phyloP scores from a whole-genome alignment of 1,140 invertebrate species.

The Geopemphigus sp. region DNA sequence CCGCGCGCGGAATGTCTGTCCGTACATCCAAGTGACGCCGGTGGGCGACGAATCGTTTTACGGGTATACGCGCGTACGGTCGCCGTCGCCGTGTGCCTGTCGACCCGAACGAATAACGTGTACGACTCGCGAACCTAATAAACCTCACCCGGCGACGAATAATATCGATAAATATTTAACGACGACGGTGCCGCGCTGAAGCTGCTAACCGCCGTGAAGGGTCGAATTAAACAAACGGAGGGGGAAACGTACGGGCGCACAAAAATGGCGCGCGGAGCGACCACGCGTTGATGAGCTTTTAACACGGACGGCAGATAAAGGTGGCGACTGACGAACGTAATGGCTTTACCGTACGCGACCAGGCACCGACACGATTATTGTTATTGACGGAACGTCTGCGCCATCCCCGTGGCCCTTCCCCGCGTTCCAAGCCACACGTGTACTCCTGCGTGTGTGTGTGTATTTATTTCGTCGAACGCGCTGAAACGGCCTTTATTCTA shows the following conservation, averaged over 20 bases:
- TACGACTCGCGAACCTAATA: no score
- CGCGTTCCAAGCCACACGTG: background rate
- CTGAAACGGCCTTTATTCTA: background rate
- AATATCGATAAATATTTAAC: no score
- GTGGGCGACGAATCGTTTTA: no score
- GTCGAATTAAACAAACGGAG: background rate
- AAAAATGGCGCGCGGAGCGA: background rate
- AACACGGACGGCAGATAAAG: constrained; percentile 45
- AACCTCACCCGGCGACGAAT: no score
- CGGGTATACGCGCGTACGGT: no score
- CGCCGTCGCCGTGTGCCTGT: no score
- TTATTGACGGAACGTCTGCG: constrained; percentile 32
- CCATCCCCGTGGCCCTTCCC: no score
- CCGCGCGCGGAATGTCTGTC: no score
- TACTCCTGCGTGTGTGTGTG: background rate
- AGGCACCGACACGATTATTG: constrained; percentile 41
- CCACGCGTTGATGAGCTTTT: constrained; percentile 34
- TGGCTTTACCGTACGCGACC: constrained; percentile 30
- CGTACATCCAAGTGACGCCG: no score
- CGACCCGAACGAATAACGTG: no score
- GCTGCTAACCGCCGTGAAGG: background rate
- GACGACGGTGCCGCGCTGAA: background rate
- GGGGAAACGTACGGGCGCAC: background rate
- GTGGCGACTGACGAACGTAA: constrained; percentile 36
- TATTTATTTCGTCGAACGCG: background rate